phyloP scores from a whole-genome alignment of 2,113 vertebrate genomes.

The Platanista minor region DNA sequence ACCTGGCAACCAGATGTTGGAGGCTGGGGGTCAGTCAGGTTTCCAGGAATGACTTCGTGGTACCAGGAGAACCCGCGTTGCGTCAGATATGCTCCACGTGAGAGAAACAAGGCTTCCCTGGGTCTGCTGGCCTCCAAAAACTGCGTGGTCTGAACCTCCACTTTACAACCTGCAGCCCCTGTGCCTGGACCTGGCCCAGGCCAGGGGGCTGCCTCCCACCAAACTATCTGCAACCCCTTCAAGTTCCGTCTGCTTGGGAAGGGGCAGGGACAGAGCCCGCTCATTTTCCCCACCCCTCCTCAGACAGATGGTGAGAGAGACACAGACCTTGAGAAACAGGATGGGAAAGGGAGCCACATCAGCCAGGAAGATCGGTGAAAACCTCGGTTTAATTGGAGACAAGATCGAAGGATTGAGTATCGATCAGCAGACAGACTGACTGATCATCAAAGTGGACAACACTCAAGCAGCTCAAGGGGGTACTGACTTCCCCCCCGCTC shows the following conservation, averaged over 20 bases:
- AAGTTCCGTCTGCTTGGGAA: background rate
- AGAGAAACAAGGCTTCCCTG: background rate
- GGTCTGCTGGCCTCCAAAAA: background rate
- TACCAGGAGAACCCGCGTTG: background rate
- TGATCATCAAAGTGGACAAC: conserved; percentile 3
- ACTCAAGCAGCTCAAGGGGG: background rate
- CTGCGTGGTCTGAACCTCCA: background rate
- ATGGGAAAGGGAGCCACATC: conserved; percentile 1
- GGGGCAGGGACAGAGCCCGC: background rate
- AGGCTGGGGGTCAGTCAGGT: accelerated
- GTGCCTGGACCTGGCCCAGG: background rate
- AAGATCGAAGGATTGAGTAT: conserved; percentile 33
- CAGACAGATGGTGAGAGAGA: background rate
- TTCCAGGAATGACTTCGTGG: background rate
- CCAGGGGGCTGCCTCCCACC: background rate
- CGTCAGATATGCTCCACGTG: background rate
- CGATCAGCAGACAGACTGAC: background rate
- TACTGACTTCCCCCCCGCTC: background rate
- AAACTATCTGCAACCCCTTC: background rate
- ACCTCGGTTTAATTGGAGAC: conserved; percentile 72
- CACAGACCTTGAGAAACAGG: background rate
- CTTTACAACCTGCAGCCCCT: background rate
- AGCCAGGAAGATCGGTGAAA: conserved; percentile 12
- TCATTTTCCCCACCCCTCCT: too few species aligned
- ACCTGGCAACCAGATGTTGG: background rate